Evolutionary conservation across 2,888 invertebrate genomes (phyloP), one percentile per base, ranked within the genome.

Genomic region (Xestia ashworthii): DNA sequence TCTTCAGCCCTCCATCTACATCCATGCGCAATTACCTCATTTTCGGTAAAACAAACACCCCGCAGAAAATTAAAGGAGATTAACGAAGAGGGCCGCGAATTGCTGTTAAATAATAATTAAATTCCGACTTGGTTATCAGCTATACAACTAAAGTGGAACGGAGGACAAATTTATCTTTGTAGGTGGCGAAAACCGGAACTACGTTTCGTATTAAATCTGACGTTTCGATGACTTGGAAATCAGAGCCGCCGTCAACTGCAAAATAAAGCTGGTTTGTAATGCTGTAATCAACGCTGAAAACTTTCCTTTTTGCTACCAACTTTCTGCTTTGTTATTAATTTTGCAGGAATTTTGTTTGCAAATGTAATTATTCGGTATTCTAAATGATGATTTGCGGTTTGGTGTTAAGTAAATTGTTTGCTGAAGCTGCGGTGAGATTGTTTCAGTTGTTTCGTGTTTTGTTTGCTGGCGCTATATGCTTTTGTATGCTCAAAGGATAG

Each of bases 11-110:
- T 83, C 88, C 89, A 87, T 89, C 83, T 85, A 88, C 88, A 32
- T 60, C 32, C 60, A 60, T 58, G 90, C 91, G 92, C 92, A 93
- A 94, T 95, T 94, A 92, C 93, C 88, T 92, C 90, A 90, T 91
- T 91, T 93, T 90, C 87, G 88, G 87, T 86, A 90, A 92, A 92
- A 89, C 90, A 92, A 93, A 93, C 92, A 75, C 83, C 83, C 89
- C 81, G 78, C 79, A 68, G 79, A 87, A 89, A 89, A 89, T 89
- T 87, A 86, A 80, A 75, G 84, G 85, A 88, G 32, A 89, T 90
- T 91, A 89, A 87, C 86, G 88, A 83, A 86, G 75, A 84, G 88
- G 91, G 91, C 91, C 89, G 87, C 84, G 90, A 93, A 93, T 92
- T 92, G 90, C 90, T 89, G 76, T 80, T 60, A 84, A 84, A 80